Percentiles rank a stretch among this genome's conserved stretches.
Conservation (phyloP, 2,113 vertebrate species). For the Micromys minutus region DNA sequence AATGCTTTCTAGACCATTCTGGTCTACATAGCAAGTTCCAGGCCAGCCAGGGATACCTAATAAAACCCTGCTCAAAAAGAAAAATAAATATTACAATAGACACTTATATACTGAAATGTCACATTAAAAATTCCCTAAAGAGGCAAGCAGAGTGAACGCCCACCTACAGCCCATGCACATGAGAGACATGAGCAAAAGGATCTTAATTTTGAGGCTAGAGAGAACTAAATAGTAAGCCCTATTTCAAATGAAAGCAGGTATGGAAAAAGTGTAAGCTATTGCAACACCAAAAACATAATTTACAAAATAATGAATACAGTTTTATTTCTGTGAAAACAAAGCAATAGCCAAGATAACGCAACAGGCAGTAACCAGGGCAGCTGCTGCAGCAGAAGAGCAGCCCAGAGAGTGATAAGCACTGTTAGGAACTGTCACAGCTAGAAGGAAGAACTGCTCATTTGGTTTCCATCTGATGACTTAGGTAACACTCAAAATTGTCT, state of each 20-base stretch:
- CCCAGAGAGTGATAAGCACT: not conserved
- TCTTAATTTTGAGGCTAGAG: not conserved
- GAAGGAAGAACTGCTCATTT: not conserved
- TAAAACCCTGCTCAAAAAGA: not conserved
- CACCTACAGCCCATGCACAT: not conserved
- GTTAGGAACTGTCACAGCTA: not conserved
- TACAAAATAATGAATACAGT: not conserved
- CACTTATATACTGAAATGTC: not conserved
- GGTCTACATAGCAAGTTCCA: not conserved
- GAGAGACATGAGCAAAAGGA: not conserved
- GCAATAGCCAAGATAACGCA: not conserved
- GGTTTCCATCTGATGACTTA: not conserved
- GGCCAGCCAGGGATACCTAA: not conserved
- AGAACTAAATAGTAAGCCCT: not conserved
- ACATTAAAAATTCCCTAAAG: not conserved
- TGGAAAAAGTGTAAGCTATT: not conserved
- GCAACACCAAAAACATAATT: not conserved
- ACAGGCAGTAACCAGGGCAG: not conserved
- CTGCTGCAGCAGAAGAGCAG: not conserved
- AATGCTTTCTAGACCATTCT: not conserved
- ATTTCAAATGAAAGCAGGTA: not conserved
- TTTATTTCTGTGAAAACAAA: not conserved
- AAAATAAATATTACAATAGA: not conserved
- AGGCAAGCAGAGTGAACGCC: not conserved
- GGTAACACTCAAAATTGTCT: not conserved